A percentile compares a stretch with the other conserved stretches of the same genome.
These are phyloP conservation scores for Antennarius maculatus DNA, from an alignment of 2,797 vertebrate species.

Conservation along the genomic window DNA sequence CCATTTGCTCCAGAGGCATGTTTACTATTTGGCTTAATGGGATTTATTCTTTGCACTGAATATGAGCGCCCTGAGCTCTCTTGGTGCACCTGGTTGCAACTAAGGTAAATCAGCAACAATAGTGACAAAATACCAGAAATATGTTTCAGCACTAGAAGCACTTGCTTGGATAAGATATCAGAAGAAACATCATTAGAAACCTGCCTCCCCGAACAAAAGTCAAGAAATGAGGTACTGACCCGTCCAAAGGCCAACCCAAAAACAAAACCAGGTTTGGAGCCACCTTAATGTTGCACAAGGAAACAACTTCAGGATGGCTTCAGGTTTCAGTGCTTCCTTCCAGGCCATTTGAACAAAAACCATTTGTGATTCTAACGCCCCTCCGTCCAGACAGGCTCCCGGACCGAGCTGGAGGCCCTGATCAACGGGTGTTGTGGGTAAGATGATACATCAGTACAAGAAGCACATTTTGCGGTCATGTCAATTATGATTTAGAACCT, in stretches of 20 bases:
- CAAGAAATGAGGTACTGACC: constrained; percentile 11
- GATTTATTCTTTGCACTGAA: constrained; percentile 35
- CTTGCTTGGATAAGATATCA: constrained; percentile 3
- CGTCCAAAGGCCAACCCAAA: constrained; percentile 1
- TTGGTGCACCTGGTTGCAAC: constrained; percentile 26
- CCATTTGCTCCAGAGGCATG: constrained; percentile 27
- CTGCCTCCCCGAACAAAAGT: constrained; percentile 12
- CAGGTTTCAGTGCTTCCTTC: constrained; percentile 48
- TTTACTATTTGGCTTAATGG: constrained; percentile 38
- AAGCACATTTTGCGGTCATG: constrained; percentile 59
- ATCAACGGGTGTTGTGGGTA: constrained; percentile 52
- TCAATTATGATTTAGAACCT: constrained; percentile 54
- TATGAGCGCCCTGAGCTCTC: constrained; percentile 21
- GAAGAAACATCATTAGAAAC: constrained; percentile 12
- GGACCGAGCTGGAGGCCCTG: constrained; percentile 33
- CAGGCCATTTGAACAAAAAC: constrained; percentile 56
- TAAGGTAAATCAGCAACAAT: constrained; percentile 23
- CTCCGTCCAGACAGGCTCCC: constrained; percentile 65
- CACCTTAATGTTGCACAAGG: constrained; percentile 5
- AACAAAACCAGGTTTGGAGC: constrained; percentile 27
- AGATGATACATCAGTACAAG: constrained; percentile 61
- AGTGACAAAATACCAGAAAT: constrained; percentile 16
- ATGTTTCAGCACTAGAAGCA: constrained; percentile 10
- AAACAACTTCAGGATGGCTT: constrained; percentile 21
- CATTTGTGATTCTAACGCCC: constrained; percentile 37